Conservation (phyloP, 2,113 vertebrate species). For the Pogona vitticeps region DNA sequence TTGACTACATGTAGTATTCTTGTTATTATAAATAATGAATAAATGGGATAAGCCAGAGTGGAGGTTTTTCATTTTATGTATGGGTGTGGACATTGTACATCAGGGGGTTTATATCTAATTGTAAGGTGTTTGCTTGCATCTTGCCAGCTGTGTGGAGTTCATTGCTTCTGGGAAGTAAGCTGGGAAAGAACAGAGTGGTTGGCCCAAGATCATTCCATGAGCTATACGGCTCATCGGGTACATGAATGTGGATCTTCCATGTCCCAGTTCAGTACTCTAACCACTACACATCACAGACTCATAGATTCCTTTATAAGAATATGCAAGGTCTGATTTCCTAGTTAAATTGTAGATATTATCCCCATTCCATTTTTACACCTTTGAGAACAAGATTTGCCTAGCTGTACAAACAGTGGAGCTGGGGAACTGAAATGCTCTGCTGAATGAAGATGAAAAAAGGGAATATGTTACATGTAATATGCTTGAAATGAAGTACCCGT, state of each 20-base stretch:
- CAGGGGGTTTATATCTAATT: no score
- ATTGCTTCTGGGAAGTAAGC: no score
- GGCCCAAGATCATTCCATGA: not conserved
- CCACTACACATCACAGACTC: not conserved
- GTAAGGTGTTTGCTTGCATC: no score
- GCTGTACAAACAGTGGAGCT: not conserved
- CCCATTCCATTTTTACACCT: not conserved
- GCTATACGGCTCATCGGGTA: not conserved
- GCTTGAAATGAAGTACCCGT: not conserved
- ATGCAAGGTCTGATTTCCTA: not conserved
- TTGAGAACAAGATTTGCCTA: not conserved
- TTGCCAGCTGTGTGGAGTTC: no score
- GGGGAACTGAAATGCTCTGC: conserved; percentile 6
- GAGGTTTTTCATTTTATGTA: no score
- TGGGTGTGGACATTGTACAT: no score
- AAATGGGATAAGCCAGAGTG: no score
- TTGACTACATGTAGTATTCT: no score
- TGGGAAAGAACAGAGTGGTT: not conserved
- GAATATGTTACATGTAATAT: conserved; percentile 6
- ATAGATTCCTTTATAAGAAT: not conserved
- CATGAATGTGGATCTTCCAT: not conserved
- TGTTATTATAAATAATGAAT: no score
- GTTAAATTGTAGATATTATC: not conserved
- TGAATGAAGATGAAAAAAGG: not conserved
- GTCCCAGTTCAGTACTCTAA: not conserved